Evolutionary conservation across 1,140 invertebrate genomes (phyloP), one percentile per base, ranked within the genome.

Genomic region (Platyscapa corneri): DNA sequence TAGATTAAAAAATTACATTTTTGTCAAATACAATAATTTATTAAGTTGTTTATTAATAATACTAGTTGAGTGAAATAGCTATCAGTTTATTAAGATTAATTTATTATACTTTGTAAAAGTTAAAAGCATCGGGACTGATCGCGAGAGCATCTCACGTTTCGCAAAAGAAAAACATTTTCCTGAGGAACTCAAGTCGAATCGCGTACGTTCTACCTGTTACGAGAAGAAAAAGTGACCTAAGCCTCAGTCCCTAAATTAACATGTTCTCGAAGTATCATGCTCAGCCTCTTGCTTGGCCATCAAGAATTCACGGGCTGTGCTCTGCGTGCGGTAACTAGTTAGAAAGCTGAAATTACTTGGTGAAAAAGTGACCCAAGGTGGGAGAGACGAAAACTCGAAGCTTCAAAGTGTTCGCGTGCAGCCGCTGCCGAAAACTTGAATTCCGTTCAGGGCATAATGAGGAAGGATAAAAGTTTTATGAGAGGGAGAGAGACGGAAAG

Each of bases 291-390:
- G 16, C n/a, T 34, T 34, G 32, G 2, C 49, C 70, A 56, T 75
- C 81, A 60, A 27, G 37, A 82, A 75, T 82, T 82, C 80, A 34
- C 30, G 67, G 30, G 20, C 53, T 53, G 49, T 18, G 18, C 49
- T 60, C 27, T 23, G 56, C 42, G 80, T 34, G 39, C 27, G 64
- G 20, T 34, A 84, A 84, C 77, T 84, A 76, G 76, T 84, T 80
- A 84, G 46, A 84, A 80, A 84, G 65, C 64, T 80, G 64, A 84
- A 84, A 84, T 84, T 79, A 84, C 76, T 84, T 42, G 65, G 72
- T 64, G 56, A 49, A 70, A 79, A 42, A 79, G 56, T 60, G 27
- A 3, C 56, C 14, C 3, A 6, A 27, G 56, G 0, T 27, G 27
- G 1, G 39, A 16, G 27, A 67, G n/a, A 7, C 14, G 67, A 64